Evolutionary conservation across 2,888 invertebrate genomes (phyloP), one percentile per base, ranked within the genome.

Genomic region (Melieria picta): DNA sequence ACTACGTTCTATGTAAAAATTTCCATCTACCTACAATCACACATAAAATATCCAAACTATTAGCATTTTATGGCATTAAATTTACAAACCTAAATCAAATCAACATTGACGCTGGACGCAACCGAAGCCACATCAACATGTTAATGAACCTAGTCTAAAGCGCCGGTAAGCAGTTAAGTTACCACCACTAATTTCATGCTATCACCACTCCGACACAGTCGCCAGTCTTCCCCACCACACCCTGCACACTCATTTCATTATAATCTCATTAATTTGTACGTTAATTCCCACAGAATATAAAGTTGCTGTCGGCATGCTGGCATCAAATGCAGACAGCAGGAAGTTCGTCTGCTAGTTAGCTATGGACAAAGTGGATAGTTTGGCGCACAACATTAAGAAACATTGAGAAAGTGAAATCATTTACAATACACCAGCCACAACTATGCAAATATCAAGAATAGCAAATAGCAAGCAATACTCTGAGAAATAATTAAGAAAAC

Each of bases 191-290:
- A 56, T 56, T 56, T n/a, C 56, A 9, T 11, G 16, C 56, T 30
- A n/a, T 56, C 56, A 30, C 56, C 16, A 56, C 9, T 56, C 30
- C 16, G n/a, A 56, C 5, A 56, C 30, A 47, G 5, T 43, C n/a
- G 11, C 9, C 16, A 9, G 9, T 46, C 45, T 47, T 45, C 61
- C 45, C 9, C 47, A 5, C 10, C 61, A 46, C 47, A 11, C 62
- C 46, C 48, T 16, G 46, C 47, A n/a, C 47, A n/a, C 16, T n/a
- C 62, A 46, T 62, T 47, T 66, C 7, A 66, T 50, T 66, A 57
- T 68, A 76, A 77, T 77, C 77, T 74, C 75, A 77, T 77, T 78
- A 78, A 78, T 76, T 75, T 77, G 71, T 72, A 73, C 73, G 74
- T 72, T 76, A 75, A 74, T 73, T 71, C 67, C 65, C 71, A 50